Base-by-base conservation (phyloP, 2,113 vertebrate species). In the Charina bottae region DNA sequence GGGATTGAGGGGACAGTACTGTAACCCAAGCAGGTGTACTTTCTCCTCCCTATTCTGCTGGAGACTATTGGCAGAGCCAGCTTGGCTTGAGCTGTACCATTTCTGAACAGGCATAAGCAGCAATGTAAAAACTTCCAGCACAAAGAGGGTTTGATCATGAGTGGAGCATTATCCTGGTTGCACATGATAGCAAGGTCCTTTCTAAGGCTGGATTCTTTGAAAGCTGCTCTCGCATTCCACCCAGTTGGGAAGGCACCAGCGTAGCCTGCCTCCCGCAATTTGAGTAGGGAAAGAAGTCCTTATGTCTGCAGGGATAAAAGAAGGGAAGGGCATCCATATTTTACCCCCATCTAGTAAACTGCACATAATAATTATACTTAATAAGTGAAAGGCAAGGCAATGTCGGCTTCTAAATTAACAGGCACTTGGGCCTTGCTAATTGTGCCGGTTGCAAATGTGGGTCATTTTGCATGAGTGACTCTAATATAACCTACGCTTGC, bases 381-480 rank as follows among this genome's bases (percentile, higher is more conserved):
- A 96, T 97, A 97, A 96, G 93, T 87, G 93, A 97, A 97, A 95
- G 0, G 72, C 86, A 96, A 92, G 93, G 88, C 97, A 96, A 96
- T 93, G 94, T 88, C 94, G 96, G 88, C 24, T 87, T 55, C 93
- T 92, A 96, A 96, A 97, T 97, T 97, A 97, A 96, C 96, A 97
- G 96, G 95, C 97, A 95, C 97, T 94, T 95, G 93, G 97, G 95
- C 83, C 72, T 95, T 96, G 94, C 96, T 98, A 98, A 98, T 98
- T 98, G 96, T 89, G 95, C 92, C 97, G 94, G 88, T 94, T 96
- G 96, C 94, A 96, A 96, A 98, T 98, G 95, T 97, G 97, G 98
- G 98, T 98, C 97, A 97, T 97, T 98, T 98, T 98, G 97, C 98
- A 96, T 98, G 98, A 98, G 94, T 97, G 96, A 97, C 87, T 97